These are phyloP conservation scores for Charaxes varanes DNA, from an alignment of 1,140 invertebrate species.

Conservation along the genomic window DNA sequence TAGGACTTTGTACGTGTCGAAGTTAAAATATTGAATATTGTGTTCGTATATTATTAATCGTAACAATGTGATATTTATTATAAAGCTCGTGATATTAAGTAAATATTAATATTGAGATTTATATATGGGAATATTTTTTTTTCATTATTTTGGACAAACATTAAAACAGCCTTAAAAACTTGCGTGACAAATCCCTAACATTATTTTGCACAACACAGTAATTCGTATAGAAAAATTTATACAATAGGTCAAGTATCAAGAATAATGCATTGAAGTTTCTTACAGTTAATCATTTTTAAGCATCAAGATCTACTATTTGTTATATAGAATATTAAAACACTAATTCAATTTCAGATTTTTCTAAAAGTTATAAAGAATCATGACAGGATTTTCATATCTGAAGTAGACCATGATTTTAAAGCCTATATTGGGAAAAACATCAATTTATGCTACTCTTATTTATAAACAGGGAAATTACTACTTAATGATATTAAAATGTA, in stretches of 20 bases:
- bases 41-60: slow-evolving; percentile 1
- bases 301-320: too few species aligned
- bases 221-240: slow-evolving; percentile 37
- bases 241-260: slow-evolving; percentile 65
- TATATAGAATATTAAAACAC: too few species aligned
- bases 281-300: not conserved
- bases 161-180: slow-evolving; percentile 7
- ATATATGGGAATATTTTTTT: not conserved
- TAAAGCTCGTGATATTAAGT: slow-evolving; percentile 1
- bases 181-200: slow-evolving; percentile 7
- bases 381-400: too few species aligned
- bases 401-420: too few species aligned
- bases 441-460: too few species aligned
- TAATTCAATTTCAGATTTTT: too few species aligned
- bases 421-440: too few species aligned
- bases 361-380: too few species aligned
- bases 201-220: slow-evolving; percentile 15
- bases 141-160: too few species aligned
- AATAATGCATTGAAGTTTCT: slow-evolving; percentile 33
- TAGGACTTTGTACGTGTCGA: too few species aligned
- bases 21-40: too few species aligned
- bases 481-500: not conserved
- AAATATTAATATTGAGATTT: not conserved
- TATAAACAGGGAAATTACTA: too few species aligned
- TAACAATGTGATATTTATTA: slow-evolving; percentile 6